These are phyloP conservation scores for Macrobrachium rosenbergii DNA, from an alignment of 1,140 invertebrate genomes.

Conservation along the genomic window DNA sequence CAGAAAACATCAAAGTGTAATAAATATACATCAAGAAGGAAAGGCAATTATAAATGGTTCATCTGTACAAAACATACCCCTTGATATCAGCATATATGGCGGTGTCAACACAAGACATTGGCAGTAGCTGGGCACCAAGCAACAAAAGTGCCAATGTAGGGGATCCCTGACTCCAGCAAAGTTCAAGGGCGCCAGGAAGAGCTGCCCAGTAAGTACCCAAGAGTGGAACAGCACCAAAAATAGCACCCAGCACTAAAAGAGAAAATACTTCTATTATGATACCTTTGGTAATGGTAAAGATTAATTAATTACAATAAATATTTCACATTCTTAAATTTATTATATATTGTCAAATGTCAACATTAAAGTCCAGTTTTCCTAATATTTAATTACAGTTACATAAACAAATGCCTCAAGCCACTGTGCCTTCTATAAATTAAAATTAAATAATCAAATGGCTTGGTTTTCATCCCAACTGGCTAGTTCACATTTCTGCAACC, in stretches of 20 bases:
- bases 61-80: conserved; percentile 76
- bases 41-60: too few species aligned
- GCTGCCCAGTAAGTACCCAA: conserved; percentile 94
- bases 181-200: conserved; percentile 91
- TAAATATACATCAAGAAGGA: too few species aligned
- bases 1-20: too few species aligned
- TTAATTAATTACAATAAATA: background rate
- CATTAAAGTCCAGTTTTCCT: too few species aligned
- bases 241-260: conserved; percentile 84
- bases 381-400: too few species aligned
- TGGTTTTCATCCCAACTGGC: too few species aligned
- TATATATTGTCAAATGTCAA: too few species aligned
- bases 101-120: conserved; percentile 90
- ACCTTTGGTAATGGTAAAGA: background rate
- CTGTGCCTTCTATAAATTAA: too few species aligned
- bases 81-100: conserved; percentile 98
- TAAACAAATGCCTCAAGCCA: too few species aligned
- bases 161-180: conserved; percentile 91
- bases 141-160: conserved; percentile 83
- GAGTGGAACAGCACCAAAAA: conserved; percentile 95
- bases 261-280: background rate
- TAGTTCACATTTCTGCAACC: too few species aligned
- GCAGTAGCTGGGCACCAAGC: conserved; percentile 87
- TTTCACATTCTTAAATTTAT: too few species aligned
- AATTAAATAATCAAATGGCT: too few species aligned